Conservation (phyloP, 1,140 invertebrate genomes). For the Cotesia vestalis region DNA sequence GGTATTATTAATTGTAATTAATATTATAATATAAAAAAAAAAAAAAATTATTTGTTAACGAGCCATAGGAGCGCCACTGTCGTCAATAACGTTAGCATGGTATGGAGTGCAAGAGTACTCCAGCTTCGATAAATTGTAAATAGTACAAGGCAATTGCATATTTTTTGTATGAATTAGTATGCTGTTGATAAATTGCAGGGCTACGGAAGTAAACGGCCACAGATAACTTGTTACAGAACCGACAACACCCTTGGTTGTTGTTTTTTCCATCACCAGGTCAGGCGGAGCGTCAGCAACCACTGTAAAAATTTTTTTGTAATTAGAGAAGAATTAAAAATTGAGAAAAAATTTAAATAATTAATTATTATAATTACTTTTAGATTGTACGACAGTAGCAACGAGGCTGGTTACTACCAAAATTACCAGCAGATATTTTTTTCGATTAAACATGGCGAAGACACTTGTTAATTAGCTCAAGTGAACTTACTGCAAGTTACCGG, state of each 20-base stretch:
- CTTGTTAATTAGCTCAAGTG: slow-evolving; percentile 15
- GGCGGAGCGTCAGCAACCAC: not conserved
- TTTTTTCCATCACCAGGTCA: slow-evolving; percentile 1
- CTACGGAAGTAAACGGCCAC: slow-evolving; percentile 7
- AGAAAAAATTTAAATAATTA: not conserved
- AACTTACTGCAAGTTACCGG: slow-evolving; percentile 22
- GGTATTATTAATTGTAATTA: not conserved
- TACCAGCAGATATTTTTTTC: slow-evolving; percentile 18
- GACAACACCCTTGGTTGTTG: slow-evolving; percentile 28
- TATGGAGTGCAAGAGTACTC: slow-evolving; percentile 32
- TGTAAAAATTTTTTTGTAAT: not conserved
- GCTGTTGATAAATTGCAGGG: slow-evolving; percentile 31
- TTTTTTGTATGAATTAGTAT: slow-evolving; percentile 25
- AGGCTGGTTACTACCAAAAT: not conserved
- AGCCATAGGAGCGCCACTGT: not conserved
- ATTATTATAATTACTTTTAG: slow-evolving; percentile 25
- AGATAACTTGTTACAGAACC: slow-evolving; percentile 16
- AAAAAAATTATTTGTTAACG: not conserved
- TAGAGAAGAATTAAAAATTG: no score
- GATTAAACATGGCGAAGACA: slow-evolving; percentile 25
- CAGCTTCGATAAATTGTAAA: slow-evolving; percentile 24
- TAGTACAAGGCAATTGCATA: slow-evolving; percentile 33
- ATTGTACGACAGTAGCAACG: not conserved
- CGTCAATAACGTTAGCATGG: not conserved
- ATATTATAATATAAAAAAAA: no score